phyloP scores from a whole-genome alignment of 2,797 vertebrate species.

The Sebastes matsubarae region DNA sequence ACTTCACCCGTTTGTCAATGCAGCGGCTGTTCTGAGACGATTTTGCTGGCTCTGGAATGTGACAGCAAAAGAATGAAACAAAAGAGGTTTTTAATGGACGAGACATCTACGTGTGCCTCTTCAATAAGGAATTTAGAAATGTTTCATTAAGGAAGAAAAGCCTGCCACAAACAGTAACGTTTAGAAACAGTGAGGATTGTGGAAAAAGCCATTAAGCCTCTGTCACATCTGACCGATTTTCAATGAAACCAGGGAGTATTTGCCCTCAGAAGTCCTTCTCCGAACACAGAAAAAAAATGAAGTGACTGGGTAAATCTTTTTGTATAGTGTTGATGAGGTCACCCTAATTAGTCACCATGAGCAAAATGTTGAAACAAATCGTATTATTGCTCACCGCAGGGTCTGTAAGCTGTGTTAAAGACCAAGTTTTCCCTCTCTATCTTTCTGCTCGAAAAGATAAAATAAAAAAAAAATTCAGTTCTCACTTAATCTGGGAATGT shows the following conservation, averaged over 20 bases:
- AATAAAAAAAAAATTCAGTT: neutral
- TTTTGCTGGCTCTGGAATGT: neutral
- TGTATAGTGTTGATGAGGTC: slow-evolving; percentile 45
- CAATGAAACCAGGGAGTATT: slow-evolving; percentile 58
- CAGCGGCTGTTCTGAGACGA: neutral
- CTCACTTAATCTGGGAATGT: slow-evolving; percentile 53
- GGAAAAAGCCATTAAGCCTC: slow-evolving; percentile 72
- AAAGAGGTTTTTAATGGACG: slow-evolving; percentile 7
- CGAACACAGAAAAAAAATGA: slow-evolving; percentile 7
- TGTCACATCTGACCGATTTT: slow-evolving; percentile 76
- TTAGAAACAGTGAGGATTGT: slow-evolving; percentile 43
- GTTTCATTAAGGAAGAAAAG: slow-evolving; percentile 61
- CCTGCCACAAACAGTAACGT: slow-evolving; percentile 38
- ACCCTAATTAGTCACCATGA: slow-evolving; percentile 38
- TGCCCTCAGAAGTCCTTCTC: slow-evolving; percentile 31
- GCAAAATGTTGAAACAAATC: slow-evolving; percentile 48
- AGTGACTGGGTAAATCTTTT: slow-evolving; percentile 21
- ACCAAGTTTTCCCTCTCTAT: neutral
- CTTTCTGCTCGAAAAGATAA: slow-evolving; percentile 10
- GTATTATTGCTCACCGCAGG: slow-evolving; percentile 24
- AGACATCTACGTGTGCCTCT: slow-evolving; percentile 1
- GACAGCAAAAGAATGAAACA: neutral
- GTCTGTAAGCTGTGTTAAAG: slow-evolving; percentile 16
- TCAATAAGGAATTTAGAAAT: slow-evolving; percentile 40
- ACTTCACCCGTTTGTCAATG: neutral